Evolutionary conservation across 2,888 invertebrate species (phyloP), one percentile per base, ranked within the genome.

Genomic region (Ormyrus nitidulus): DNA sequence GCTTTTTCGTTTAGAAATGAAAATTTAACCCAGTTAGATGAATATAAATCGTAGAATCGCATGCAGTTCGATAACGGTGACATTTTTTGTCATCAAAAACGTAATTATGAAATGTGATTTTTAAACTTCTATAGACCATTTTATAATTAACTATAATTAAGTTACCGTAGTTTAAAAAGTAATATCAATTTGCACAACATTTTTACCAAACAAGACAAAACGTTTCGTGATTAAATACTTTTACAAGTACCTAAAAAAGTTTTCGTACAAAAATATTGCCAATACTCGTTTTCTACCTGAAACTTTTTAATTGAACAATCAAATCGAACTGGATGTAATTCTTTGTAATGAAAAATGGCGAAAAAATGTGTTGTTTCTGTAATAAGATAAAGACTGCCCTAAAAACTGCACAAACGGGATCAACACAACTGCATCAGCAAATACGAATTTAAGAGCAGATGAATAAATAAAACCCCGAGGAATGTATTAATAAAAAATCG

Each of bases 341-440:
- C 56, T 62, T 48, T 7, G 13, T 64, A 68, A 78, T n/a, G 34
- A 7, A 19, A 49, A 51, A 54, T 34, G 19, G 46, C n/a, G 64
- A 61, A 51, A 19, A 6, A 71, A 48, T 51, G 58, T 71, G 71
- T 77, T 66, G 61, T 66, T 68, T 68, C 58, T 68, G 61, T 65
- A 71, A 68, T 72, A 68, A 71, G 48, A 65, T 84, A 68, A 83
- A 86, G 83, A 86, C 85, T 86, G 86, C 82, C 79, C 68, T 81
- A 72, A 51, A 81, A 85, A 78, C 84, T 81, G 81, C 83, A 85
- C 83, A 85, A 86, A 87, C 84, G 88, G 88, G 88, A 88, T 86
- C 88, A 88, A 88, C 84, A 83, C 85, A 84, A 83, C 84, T 85
- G 82, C 85, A 83, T 85, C 66, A 54, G 64, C 46, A 56, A 10